Evolutionary conservation across 2,888 invertebrate species (phyloP), one percentile per base, ranked within the genome.

Genomic region (Diarsia brunnea): DNA sequence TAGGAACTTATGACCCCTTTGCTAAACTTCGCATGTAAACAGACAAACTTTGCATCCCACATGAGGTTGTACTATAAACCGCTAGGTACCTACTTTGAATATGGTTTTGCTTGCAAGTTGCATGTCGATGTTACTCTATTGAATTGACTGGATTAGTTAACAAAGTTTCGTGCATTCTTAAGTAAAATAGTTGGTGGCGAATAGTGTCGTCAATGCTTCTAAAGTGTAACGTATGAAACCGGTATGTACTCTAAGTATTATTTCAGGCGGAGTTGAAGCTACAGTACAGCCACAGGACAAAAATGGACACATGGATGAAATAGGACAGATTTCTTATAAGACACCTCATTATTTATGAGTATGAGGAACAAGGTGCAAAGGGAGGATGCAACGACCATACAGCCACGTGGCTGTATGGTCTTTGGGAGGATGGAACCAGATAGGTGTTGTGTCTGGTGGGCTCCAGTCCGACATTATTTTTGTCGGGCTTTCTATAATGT

Each of bases 1-100:
- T 55, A 10, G n/a, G 45, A 82, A 72, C 51, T 61, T 69, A 58
- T 63, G 60, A 51, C 45, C 69, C 69, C 51, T 82, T 61, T 66
- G 27, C 10, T 19, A 63, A 82, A 67, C 43, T 77, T 69, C 0
- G n/a, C 38, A 55, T 38, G 45, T 58, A 61, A 65, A 82, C 64
- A 60, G 61, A 49, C 55, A 38, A 72, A 69, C 66, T 78, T 69
- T 2, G 31, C 5, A 21, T 16, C 4, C 55, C 49, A 24, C 43
- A 78, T 51, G 31, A 12, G 16, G 1, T 43, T 16, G 14, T 61
- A 71, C 24, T 27, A 27, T 43, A 58, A 24, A 38, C 21, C 16
- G 47, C 67, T n/a, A n/a, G n/a, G n/a, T n/a, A n/a, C n/a, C n/a
- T 24, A 31, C 55, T 51, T 63, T 24, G 24, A 12, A 55, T 45